Conservation (phyloP, 2,797 vertebrate species). For the Huso huso region DNA sequence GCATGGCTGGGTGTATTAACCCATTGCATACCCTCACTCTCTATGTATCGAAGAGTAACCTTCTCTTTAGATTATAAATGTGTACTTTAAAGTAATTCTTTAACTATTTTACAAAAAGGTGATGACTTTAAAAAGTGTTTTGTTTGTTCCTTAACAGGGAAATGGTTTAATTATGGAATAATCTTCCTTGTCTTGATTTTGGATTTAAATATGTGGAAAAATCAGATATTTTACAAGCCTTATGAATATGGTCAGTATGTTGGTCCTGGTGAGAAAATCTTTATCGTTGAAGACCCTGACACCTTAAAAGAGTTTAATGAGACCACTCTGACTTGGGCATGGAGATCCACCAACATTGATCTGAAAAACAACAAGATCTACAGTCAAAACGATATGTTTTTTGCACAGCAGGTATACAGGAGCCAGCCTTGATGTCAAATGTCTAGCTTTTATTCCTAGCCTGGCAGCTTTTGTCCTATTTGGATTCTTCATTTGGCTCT, state of each 20-base stretch:
- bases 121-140: slow-evolving; percentile 3
- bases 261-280: slow-evolving; percentile 90
- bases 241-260: slow-evolving; percentile 95
- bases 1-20: no score
- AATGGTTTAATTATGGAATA: slow-evolving; percentile 99
- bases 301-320: slow-evolving; percentile 82
- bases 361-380: slow-evolving; percentile 77
- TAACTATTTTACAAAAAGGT: background rate
- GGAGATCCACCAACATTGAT: slow-evolving; percentile 78
- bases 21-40: no score
- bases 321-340: slow-evolving; percentile 85
- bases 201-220: slow-evolving; percentile 99
- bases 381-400: slow-evolving; percentile 81
- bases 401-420: slow-evolving; percentile 86
- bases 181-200: slow-evolving; percentile 95
- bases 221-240: slow-evolving; percentile 97
- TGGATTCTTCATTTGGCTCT: slow-evolving; percentile 90
- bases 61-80: no score
- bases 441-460: slow-evolving; percentile 89
- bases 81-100: no score
- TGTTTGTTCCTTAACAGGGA: slow-evolving; percentile 58
- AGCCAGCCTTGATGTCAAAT: slow-evolving; percentile 84
- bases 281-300: slow-evolving; percentile 83
- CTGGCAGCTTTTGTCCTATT: slow-evolving; percentile 84
- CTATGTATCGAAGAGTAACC: no score